Evolutionary conservation across 2,113 vertebrate species (phyloP).

Genomic region (Gallinago jamesoni): DNA sequence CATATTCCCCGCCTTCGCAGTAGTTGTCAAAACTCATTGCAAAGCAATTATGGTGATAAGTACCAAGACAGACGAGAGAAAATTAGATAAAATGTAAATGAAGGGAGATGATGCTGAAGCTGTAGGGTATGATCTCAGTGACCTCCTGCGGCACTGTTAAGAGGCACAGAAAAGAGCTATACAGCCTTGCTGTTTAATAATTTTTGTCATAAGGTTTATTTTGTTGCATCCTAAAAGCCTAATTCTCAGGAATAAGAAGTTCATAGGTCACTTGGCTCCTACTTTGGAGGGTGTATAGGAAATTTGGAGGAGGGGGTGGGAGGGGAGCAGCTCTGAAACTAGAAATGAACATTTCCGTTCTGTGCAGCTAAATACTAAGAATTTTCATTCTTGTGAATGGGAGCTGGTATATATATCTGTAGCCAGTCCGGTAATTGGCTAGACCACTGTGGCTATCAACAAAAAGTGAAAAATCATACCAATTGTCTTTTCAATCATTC

Average conservation of each 20-base stretch:
- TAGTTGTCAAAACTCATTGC: slow-evolving; percentile 30
- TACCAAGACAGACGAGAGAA: not conserved
- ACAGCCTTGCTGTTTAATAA: not conserved
- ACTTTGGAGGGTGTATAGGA: not conserved
- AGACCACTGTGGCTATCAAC: not conserved
- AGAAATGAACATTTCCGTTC: not conserved
- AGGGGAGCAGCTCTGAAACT: not conserved
- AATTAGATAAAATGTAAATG: slow-evolving; percentile 43
- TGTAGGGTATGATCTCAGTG: not conserved
- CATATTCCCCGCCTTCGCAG: not conserved
- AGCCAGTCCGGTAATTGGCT: not conserved
- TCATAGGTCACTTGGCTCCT: not conserved
- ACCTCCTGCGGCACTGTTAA: not conserved
- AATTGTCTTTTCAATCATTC: not conserved
- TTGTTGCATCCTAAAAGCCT: not conserved
- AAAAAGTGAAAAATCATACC: not conserved
- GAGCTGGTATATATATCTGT: not conserved
- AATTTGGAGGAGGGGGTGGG: not conserved
- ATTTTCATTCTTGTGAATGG: not conserved
- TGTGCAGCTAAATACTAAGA: not conserved
- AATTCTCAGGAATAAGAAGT: not conserved
- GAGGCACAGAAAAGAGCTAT: not conserved
- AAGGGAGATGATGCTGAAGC: not conserved
- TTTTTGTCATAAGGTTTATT: not conserved
- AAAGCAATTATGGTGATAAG: slow-evolving; percentile 27